Percentiles rank a stretch among this genome's conserved stretches.
Evolutionary conservation across 2,113 vertebrate species (phyloP).

Genomic region (Rallus limicola): DNA sequence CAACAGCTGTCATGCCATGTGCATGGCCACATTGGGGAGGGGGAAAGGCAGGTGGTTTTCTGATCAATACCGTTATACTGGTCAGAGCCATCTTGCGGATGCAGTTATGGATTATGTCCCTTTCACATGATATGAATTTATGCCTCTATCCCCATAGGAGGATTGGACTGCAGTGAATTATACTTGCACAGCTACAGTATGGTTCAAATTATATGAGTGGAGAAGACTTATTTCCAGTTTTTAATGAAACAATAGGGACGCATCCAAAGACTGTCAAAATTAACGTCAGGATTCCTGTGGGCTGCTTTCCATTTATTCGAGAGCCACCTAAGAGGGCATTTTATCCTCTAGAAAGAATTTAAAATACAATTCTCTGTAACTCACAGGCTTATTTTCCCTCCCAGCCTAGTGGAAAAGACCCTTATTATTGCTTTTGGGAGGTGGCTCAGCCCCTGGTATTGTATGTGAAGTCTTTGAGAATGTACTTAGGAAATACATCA

Average conservation of each 20-base stretch:
- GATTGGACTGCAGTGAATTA: conserved; percentile 8
- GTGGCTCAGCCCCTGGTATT: background rate
- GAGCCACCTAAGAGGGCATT: conserved; percentile 24
- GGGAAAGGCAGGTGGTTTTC: conserved; percentile 49
- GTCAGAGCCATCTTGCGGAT: background rate
- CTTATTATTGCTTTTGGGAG: background rate
- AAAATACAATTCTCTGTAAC: background rate
- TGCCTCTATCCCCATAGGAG: conserved; percentile 11
- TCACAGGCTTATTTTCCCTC: background rate
- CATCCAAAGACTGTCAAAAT: conserved; percentile 36
- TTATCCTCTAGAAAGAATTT: conserved; percentile 21
- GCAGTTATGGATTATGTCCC: conserved; percentile 24
- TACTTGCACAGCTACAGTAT: conserved; percentile 28
- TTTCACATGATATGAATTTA: conserved; percentile 42
- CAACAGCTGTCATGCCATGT: conserved; percentile 59
- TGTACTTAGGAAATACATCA: conserved; percentile 37
- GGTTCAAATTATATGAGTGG: conserved; percentile 51
- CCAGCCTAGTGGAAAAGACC: background rate
- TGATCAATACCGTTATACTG: conserved; percentile 35
- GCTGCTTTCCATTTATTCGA: conserved; percentile 19
- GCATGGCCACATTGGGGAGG: background rate
- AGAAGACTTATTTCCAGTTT: conserved; percentile 47
- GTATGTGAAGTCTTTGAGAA: background rate
- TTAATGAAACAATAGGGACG: conserved; percentile 43
- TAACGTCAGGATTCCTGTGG: background rate